Conservation (phyloP, 2,888 invertebrate genomes). For the Polyploca ridens region DNA sequence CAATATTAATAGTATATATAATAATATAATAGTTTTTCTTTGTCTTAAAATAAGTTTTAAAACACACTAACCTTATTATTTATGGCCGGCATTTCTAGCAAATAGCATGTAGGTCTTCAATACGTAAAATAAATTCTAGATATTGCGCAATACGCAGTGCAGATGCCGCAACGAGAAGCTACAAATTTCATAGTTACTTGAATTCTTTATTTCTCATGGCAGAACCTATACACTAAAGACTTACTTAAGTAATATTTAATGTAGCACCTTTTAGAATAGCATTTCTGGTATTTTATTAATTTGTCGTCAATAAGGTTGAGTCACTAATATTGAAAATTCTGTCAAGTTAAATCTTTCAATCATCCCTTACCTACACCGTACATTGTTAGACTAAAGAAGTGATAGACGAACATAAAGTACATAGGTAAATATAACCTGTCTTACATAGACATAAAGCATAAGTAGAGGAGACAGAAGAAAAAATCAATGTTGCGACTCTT, state of each 20-base stretch:
- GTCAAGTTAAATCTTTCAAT: too few relatives aligned
- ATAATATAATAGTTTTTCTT: too few relatives aligned
- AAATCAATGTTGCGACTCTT: constrained; percentile 10
- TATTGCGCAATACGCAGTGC: constrained; percentile 52
- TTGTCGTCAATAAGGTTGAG: too few relatives aligned
- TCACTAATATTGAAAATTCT: too few relatives aligned
- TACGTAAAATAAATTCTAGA: constrained; percentile 26
- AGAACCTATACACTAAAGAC: background rate
- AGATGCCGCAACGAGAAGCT: constrained; percentile 40
- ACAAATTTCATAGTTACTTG: constrained; percentile 1
- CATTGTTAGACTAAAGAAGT: too few relatives aligned
- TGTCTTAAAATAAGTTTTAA: background rate
- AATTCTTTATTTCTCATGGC: background rate
- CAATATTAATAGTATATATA: too few relatives aligned
- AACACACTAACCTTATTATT: background rate
- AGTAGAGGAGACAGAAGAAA: background rate
- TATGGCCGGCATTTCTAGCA: too few relatives aligned
- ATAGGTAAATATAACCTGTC: background rate
- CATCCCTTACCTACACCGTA: too few relatives aligned
- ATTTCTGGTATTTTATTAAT: too few relatives aligned
- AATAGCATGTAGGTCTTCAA: constrained; percentile 12
- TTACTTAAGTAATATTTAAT: too few relatives aligned
- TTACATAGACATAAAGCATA: background rate
- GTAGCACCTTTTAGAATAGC: too few relatives aligned
- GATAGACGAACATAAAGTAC: too few relatives aligned